Base-by-base conservation (phyloP, 2,888 invertebrate genomes). In the Orchesellides sinensis region DNA sequence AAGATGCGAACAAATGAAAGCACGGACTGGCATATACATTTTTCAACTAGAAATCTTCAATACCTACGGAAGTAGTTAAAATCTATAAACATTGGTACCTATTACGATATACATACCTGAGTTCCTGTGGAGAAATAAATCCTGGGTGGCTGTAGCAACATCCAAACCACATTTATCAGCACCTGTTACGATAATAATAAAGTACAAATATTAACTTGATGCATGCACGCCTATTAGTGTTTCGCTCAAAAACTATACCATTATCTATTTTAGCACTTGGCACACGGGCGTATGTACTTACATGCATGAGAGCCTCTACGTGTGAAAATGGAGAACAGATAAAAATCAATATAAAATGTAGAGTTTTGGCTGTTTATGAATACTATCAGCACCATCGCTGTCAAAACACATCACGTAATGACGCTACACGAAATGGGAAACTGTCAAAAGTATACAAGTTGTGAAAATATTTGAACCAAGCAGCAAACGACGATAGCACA, bases 111-210 rank as follows among this genome's bases (percentile, higher is more conserved):
- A 70, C 90, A 90, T 91, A 84, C 91, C 87, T 88, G 88, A 72
- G 95, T 96, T 83, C 95, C 97, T 1, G 98, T 98, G 85, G 98
- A 98, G 90, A 98, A 98, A 91, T 98, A 98, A 66, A 99, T 93
- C 86, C 93, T 93, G 0, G 98, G 96, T 12, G 98, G 98, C 0
- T 95, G 94, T 87, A 97, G 94, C 84, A 96, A 92, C 93, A 97
- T 95, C 98, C 98, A 98, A 35, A 97, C 94, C 1, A 94, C 95
- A 87, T 96, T 96, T 88, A 98, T 95, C 83, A 97, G 92, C 70
- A 96, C 94, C 95, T 95, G 72, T 45, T 52, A 23, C n/a, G n/a
- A n/a, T 17, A 56, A 45, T 47, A 68, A 6, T 12, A 25, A 25
- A 56, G n/a, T 23, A 23, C 56, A 56, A 25, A n/a, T n/a, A 56